These are phyloP conservation scores for Heliocidaris tuberculata DNA, from an alignment of 35 echinoderm and acorn worm genomes.

Conservation along the genomic window DNA sequence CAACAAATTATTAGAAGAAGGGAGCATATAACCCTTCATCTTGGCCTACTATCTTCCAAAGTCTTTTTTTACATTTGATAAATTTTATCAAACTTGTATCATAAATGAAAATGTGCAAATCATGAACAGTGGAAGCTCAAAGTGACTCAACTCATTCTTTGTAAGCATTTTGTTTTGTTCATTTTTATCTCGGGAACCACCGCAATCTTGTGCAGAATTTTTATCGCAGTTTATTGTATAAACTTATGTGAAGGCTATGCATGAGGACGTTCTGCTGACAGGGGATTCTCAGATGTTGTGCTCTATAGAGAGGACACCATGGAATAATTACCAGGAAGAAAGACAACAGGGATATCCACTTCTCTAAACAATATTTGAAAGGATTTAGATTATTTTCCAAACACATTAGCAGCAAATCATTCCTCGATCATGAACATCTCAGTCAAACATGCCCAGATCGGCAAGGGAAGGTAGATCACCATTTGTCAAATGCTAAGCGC, in stretches of 20 bases:
- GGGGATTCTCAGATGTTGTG: neutral
- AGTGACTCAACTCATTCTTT: neutral
- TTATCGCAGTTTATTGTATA: neutral
- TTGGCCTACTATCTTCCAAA: constrained; percentile 8
- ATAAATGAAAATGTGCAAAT: constrained; percentile 13
- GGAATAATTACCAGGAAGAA: no score
- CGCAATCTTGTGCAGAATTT: neutral
- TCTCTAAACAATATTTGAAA: neutral
- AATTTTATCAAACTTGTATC: constrained; percentile 9
- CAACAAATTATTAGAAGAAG: constrained; percentile 89
- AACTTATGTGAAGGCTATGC: neutral
- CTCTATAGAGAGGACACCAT: neutral
- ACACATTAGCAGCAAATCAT: neutral
- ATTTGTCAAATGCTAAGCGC: neutral
- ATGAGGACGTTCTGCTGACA: neutral
- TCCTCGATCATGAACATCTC: neutral
- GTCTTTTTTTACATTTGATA: constrained; percentile 34
- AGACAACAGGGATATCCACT: no score
- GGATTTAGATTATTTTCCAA: neutral
- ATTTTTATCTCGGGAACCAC: neutral
- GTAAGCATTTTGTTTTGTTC: neutral
- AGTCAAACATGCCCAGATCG: neutral
- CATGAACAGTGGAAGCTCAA: neutral
- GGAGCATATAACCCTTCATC: constrained; percentile 34
- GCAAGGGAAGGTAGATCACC: neutral